Evolutionary conservation across 2,888 invertebrate species (phyloP).

Genomic region (Criorhina ranunculi): DNA sequence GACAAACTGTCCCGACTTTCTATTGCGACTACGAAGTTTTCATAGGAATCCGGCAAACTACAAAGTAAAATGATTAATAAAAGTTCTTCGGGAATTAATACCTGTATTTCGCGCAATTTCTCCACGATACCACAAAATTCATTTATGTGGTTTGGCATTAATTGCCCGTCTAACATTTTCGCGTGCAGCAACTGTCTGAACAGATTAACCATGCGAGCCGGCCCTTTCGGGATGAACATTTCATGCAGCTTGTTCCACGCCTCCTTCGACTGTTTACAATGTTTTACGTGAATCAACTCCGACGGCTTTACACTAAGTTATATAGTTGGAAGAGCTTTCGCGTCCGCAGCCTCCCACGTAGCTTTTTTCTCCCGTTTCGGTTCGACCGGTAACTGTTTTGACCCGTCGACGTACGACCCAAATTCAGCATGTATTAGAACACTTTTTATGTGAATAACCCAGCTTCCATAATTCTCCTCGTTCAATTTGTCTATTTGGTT

Average conservation of each 20-base stretch:
- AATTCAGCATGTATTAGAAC: too few species aligned
- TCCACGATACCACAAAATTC: slow-evolving; percentile 50
- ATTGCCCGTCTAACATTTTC: slow-evolving; percentile 65
- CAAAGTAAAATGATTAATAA: slow-evolving; percentile 6
- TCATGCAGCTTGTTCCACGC: slow-evolving; percentile 79
- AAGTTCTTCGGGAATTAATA: slow-evolving; percentile 4
- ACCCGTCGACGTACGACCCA: too few species aligned
- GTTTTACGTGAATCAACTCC: slow-evolving; percentile 80
- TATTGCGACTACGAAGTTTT: slow-evolving; percentile 4
- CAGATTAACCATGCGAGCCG: slow-evolving; percentile 62
- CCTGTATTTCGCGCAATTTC: slow-evolving; percentile 75
- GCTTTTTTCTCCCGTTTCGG: neutral
- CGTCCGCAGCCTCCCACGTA: too few species aligned
- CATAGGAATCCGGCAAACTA: slow-evolving; percentile 3
- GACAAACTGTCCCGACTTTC: slow-evolving; percentile 8
- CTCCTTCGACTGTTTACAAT: too few species aligned
- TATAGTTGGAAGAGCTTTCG: slow-evolving; percentile 18
- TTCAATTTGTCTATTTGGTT: too few species aligned
- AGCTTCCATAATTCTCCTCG: too few species aligned
- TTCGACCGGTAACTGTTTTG: too few species aligned
- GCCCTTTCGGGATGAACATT: slow-evolving; percentile 80
- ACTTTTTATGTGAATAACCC: too few species aligned
- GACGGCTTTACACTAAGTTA: slow-evolving; percentile 36
- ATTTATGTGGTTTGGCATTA: too few species aligned
- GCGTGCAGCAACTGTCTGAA: slow-evolving; percentile 49